Base-by-base conservation (phyloP, 2,888 invertebrate species). In the Acleris laterana region DNA sequence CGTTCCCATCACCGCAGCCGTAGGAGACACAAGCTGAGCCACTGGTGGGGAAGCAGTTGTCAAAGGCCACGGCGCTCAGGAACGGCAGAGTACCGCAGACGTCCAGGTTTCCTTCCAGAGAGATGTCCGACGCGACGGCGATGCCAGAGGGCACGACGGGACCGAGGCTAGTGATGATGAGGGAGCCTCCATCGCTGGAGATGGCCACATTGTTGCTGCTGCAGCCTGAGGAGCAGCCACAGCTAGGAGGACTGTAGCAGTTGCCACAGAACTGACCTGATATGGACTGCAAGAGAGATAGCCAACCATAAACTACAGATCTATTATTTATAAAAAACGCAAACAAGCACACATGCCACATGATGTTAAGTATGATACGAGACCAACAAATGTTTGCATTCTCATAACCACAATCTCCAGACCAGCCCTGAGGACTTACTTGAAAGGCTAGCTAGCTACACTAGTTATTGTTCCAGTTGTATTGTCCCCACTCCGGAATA, bases 71-170 rank as follows among this genome's bases (percentile, higher is more conserved):
- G 48, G 80, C 74, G 7, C 81, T 77, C 60, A 84, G 58, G 73
- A 82, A 78, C 16, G 84, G 84, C 68, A 84, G 69, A 42, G 78
- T 72, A 5, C 84, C 84, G 25, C 65, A 69, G 2, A 79, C 75
- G 20, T 66, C 51, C 9, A 84, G 38, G 28, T 74, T 50, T 0
- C 83, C 84, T 55, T 77, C 76, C 22, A 83, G 80, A 4, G 70
- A 76, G 62, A 85, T 84, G 60, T 87, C 83, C 5, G 87, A 85
- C 5, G 76, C 44, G 4, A 83, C 78, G 6, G 77, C 74, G 4
- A 87, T 71, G 6, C 81, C 79, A 0, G 74, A 75, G 1, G 85
- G 83, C 0, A 77, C 64, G 32, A 78, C 74, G 2, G 79, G 69
- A 3, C 80, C 74, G 22, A 70, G 69, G 69, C 75, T 76, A 56